Base-by-base conservation (phyloP, 2,797 vertebrate species). In the Argentina silus region DNA sequence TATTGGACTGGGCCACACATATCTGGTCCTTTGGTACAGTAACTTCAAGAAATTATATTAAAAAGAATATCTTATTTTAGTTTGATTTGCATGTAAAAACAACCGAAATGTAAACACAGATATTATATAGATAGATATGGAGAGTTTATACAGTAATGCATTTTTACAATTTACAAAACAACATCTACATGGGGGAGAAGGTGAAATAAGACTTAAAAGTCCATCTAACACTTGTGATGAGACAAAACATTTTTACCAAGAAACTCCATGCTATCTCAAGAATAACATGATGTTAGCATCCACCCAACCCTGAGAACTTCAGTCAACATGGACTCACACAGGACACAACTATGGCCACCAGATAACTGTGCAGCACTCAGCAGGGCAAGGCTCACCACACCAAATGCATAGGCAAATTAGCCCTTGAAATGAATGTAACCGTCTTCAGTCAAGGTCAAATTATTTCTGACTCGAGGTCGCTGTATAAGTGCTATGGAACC, bases 301-400 rank as follows among this genome's bases (percentile, higher is more conserved):
- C 81, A 86, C 87, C 83, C 87, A 89, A 82, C 87, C 87, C 86
- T 19, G 81, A 85, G 82, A 81, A 77, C 78, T 76, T 88, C 10
- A 81, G 84, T 81, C 50, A 42, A 85, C 84, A 81, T 84, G 82
- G 94, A 96, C 95, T 95, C 90, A 92, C 45, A 50, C 75, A 75
- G 89, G 92, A 93, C 90, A 90, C 91, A 93, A 92, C 93, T 94
- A 84, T 91, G 86, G 93, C 94, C 89, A 80, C 90, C 86, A 89
- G 91, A 89, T 90, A 89, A 87, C 88, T 91, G 96, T 97, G 95
- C 95, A 93, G 95, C 95, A 93, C 97, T 96, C 94, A 96, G 97
- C 97, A 97, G 97, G 95, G 91, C 95, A 95, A 94, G 90, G 87
- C 80, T 85, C 81, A 69, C 77, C 83, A 84, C 81, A 91, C 89